Evolutionary conservation across 1,140 invertebrate species (phyloP), one percentile per base, ranked within the genome.

Genomic region (Brachionus plicatilis): DNA sequence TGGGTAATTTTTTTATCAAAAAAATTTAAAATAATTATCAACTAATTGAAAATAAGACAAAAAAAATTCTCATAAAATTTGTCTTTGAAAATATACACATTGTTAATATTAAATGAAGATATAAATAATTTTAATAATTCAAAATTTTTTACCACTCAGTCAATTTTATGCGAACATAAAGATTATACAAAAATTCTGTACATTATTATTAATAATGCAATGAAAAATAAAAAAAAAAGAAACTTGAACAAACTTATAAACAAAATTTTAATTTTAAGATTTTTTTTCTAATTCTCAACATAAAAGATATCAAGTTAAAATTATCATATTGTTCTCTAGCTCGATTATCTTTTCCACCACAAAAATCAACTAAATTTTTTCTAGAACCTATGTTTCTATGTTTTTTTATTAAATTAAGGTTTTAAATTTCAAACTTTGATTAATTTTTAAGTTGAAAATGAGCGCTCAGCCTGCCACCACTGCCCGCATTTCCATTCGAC

Each of bases 381-480:
- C 53, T 24, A 60, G 53, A 60, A 60, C 17, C 47, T 53, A 20
- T 60, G 17, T 20, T 60, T 60, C 20, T 20, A 56, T 56, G 45
- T n/a, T 20, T 60, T 50, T 60, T 60, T 60, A 20, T 20, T 27
- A 8, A 20, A 20, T 60, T 60, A 24, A 60, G 17, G 20, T 20
- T 60, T n/a, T 20, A 20, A 60, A 60, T 17, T 60, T 60, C 8
- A 60, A 60, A 20, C 27, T 60, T 60, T 27, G 53, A 60, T 27
- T 60, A 60, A 20, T 60, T 60, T 60, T 60, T 24, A 9, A 60
- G 17, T 20, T 60, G 17, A 82, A 65, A 68, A 82, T 82, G 79
- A 82, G 79, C 33, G 41, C 79, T 29, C 53, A 68, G 17, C 79
- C 79, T 20, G n/a, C 82, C 9, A 20, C 82, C 5, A 84, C 82